Evolutionary conservation across 2,797 vertebrate genomes (phyloP), one percentile per base, ranked within the genome.

Genomic region (Megalops cyprinoides): DNA sequence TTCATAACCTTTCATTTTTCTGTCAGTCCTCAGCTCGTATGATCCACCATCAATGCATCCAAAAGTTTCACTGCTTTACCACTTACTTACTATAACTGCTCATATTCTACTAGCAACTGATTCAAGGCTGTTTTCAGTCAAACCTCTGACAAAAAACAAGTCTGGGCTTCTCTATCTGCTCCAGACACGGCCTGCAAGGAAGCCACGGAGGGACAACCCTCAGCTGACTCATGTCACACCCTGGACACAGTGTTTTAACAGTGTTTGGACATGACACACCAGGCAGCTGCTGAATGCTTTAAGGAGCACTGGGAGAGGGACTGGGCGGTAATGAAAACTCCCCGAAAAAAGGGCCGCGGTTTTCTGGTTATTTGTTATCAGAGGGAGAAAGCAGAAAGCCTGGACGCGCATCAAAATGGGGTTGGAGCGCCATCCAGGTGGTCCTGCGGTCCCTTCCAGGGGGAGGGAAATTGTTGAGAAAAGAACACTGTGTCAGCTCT

Each of bases 321-420:
- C 89, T 86, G 90, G 91, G 91, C 91, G 89, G 91, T 91, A 90
- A 91, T 89, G 87, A 93, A 93, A 92, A 93, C 91, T 92, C 91
- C 91, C 92, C 90, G 87, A 86, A 92, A 94, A 94, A 91, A 91
- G 89, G 91, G 89, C 83, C 60, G 81, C 91, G 90, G 93, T 91
- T 92, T 89, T 86, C 42, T 85, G 88, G 89, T 91, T 92, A 94
- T 94, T 93, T 94, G 93, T 94, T 94, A 93, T 93, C 91, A 89
- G 86, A 83, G 89, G 88, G 92, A 92, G 84, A 78, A 77, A 25
- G 69, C 86, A 76, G 84, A 86, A 84, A 89, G 67, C 51, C 7
- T 79, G 67, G 39, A 39, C 23, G 31, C 34, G 49, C 20, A 39
- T 67, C 73, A 58, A 53, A 74, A n/a, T 39, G 25, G 49, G 49